These are phyloP conservation scores for Dascillus cervinus DNA, from an alignment of 2,888 invertebrate genomes.

Conservation along the genomic window DNA sequence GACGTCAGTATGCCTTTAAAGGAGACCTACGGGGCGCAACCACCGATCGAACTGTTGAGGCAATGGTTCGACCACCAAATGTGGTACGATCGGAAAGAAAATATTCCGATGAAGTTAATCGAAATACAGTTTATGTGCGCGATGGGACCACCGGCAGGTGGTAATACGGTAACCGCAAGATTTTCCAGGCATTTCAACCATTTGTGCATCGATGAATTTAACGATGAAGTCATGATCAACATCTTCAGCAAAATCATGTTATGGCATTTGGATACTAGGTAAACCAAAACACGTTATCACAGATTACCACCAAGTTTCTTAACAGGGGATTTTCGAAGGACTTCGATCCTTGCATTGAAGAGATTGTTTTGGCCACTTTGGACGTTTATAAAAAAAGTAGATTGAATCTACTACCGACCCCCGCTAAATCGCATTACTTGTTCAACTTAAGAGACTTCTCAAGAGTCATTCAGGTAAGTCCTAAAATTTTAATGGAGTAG, in stretches of 20 bases:
- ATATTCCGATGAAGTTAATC: slow-evolving; percentile 67
- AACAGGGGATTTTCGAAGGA: slow-evolving; percentile 87
- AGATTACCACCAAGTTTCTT: slow-evolving; percentile 13
- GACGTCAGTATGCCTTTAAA: slow-evolving; percentile 93
- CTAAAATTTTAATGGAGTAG: neutral
- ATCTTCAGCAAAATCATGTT: slow-evolving; percentile 87
- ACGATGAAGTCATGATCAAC: slow-evolving; percentile 71
- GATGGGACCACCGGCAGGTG: slow-evolving; percentile 69
- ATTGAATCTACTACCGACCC: slow-evolving; percentile 79
- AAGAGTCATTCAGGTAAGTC: slow-evolving; percentile 71
- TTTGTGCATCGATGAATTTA: slow-evolving; percentile 82
- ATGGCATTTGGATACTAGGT: slow-evolving; percentile 95
- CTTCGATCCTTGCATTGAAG: slow-evolving; percentile 86
- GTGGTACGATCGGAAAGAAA: slow-evolving; percentile 84
- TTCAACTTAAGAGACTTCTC: slow-evolving; percentile 94
- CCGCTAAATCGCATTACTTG: slow-evolving; percentile 88
- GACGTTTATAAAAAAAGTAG: slow-evolving; percentile 80
- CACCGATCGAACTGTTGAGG: slow-evolving; percentile 84
- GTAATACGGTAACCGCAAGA: slow-evolving; percentile 75
- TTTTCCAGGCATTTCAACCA: slow-evolving; percentile 83
- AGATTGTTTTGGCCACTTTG: slow-evolving; percentile 79
- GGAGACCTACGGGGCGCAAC: slow-evolving; percentile 88
- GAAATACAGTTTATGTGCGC: slow-evolving; percentile 87
- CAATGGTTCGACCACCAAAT: slow-evolving; percentile 86
- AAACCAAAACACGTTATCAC: slow-evolving; percentile 4